phyloP scores from a whole-genome alignment of 1,140 invertebrate genomes.

The Anagrus nilaparvatae region DNA sequence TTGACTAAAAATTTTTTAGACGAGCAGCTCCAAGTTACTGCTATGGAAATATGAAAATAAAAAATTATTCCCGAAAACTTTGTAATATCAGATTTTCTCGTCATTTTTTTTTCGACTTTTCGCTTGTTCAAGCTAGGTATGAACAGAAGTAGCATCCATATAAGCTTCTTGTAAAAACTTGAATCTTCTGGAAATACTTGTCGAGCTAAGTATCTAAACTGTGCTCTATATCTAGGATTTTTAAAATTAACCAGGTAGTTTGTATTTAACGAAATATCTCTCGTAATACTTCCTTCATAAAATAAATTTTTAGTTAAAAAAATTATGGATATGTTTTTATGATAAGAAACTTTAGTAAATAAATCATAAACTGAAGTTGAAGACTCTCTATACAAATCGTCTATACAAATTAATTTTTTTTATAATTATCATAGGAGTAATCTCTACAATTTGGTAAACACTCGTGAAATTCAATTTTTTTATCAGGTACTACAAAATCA shows the following conservation, averaged over 20 bases:
- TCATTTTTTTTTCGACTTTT: too few species aligned
- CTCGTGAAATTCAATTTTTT: slow-evolving; percentile 15
- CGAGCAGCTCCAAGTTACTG: too few species aligned
- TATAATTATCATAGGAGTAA: slow-evolving; percentile 9
- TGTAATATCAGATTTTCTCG: too few species aligned
- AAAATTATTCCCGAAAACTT: too few species aligned
- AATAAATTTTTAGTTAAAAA: slow-evolving; percentile 37
- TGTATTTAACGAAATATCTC: slow-evolving; percentile 32
- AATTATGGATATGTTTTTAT: slow-evolving; percentile 33
- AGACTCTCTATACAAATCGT: slow-evolving; percentile 37
- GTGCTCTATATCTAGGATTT: slow-evolving; percentile 34
- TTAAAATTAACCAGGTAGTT: slow-evolving; percentile 35
- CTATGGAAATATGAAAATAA: too few species aligned
- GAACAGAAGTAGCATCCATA: slow-evolving; percentile 27
- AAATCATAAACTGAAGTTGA: slow-evolving; percentile 28
- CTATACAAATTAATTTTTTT: slow-evolving; percentile 20
- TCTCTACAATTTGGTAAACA: slow-evolving; percentile 8
- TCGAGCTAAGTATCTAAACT: slow-evolving; percentile 29
- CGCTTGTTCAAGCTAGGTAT: too few species aligned
- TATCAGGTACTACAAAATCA: too few species aligned
- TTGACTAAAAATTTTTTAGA: too few species aligned
- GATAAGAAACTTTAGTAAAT: slow-evolving; percentile 34
- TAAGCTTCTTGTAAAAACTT: slow-evolving; percentile 33
- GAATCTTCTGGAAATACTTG: slow-evolving; percentile 30
- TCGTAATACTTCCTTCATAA: slow-evolving; percentile 28